Base-by-base conservation (phyloP, 1,140 invertebrate genomes). In the Triops cancriformis region DNA sequence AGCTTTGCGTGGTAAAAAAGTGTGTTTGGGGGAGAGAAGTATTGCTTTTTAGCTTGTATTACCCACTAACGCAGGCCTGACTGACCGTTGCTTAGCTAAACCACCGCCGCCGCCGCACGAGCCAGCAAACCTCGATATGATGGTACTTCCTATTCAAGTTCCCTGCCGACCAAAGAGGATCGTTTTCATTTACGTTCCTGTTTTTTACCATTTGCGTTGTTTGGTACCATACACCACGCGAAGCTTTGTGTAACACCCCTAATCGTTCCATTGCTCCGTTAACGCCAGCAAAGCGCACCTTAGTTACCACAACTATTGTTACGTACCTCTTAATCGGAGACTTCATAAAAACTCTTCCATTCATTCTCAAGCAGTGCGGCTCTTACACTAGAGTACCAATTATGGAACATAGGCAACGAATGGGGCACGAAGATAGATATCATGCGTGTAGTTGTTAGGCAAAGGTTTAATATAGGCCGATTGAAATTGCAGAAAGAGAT, bases 241-340 rank as follows among this genome's bases (percentile, higher is more conserved):
- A 64, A 64, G 51, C 51, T 64, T 64, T 18, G 51, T 14, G 51
- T 64, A 64, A 64, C 23, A 64, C 51, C 51, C 43, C 9, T 64
- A 64, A 64, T 64, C 14, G 51, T 64, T 64, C 51, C 51, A 64
- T 64, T 64, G 51, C 51, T 64, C 51, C 51, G 51, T 64, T 64
- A 64, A 64, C 51, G 51, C 51, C 51, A 64, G 51, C 51, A 64
- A 64, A 64, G 51, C 51, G 51, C 10, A 64, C 51, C 51, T n/a
- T 23, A 23, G n/a, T 64, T 12, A 64, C 51, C 18, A 64, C 10
- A 18, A n/a, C 18, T 23, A 64, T 64, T 64, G 51, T 64, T 64
- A 23, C 18, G 18, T 64, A 6, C 51, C 51, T n/a, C 11, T n/a
- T n/a, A 18, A 64, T 23, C 23, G 18, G 10, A 18, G 14, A 18